Evolutionary conservation across 2,888 invertebrate species (phyloP).

Genomic region (Xestia c-nigrum): DNA sequence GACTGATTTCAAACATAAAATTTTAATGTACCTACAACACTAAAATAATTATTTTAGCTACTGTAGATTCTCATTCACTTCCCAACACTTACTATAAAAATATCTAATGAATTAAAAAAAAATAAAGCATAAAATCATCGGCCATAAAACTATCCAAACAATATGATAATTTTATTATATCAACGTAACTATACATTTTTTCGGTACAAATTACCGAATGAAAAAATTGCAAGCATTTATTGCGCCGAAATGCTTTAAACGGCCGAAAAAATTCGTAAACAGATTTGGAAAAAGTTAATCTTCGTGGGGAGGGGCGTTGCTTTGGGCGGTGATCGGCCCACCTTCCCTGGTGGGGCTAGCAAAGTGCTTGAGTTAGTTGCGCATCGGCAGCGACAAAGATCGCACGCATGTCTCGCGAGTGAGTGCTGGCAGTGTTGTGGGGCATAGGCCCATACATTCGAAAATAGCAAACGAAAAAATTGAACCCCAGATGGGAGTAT

Average conservation of each 20-base stretch:
- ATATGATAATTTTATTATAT: conserved; percentile 63
- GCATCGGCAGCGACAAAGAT: conserved; percentile 86
- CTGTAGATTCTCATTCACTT: conserved; percentile 17
- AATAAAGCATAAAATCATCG: conserved; percentile 45
- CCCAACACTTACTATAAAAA: conserved; percentile 31
- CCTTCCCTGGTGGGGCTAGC: conserved; percentile 70
- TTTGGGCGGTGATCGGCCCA: conserved; percentile 75
- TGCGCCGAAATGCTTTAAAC: conserved; percentile 71
- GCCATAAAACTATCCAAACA: conserved; percentile 61
- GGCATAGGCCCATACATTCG: conserved; percentile 88
- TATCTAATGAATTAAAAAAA: conserved; percentile 41
- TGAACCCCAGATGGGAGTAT: conserved; percentile 97
- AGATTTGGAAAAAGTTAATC: conserved; percentile 73
- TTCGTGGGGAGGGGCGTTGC: conserved; percentile 75
- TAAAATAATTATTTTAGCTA: conserved; percentile 28
- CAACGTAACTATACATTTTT: conserved; percentile 55
- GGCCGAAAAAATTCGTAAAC: conserved; percentile 76
- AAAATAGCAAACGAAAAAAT: conserved; percentile 89
- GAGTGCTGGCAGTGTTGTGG: conserved; percentile 87
- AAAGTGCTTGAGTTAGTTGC: conserved; percentile 78
- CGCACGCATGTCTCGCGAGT: conserved; percentile 84
- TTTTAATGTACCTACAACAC: conserved; percentile 8
- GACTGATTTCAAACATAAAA: conserved; percentile 27
- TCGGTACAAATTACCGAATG: conserved; percentile 61
- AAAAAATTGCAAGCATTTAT: conserved; percentile 67